These are phyloP conservation scores for Drosophila kepulauana DNA, from an alignment of 1,140 invertebrate species.

Conservation along the genomic window DNA sequence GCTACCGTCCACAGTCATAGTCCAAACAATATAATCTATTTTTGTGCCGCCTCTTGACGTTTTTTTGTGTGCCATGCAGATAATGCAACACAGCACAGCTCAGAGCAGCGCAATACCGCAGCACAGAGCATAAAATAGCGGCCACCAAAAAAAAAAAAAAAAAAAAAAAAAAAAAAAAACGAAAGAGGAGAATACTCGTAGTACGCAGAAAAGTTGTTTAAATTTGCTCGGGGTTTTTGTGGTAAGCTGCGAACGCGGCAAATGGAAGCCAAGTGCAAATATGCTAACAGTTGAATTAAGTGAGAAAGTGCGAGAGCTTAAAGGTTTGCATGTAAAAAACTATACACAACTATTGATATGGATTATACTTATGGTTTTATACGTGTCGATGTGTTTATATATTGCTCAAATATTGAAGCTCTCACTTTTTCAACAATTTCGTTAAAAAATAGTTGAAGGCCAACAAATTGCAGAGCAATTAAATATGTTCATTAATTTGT, in stretches of 20 bases:
- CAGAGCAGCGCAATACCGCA: conserved; percentile 37
- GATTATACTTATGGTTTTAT: not conserved
- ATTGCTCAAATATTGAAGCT: not conserved
- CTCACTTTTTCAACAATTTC: not conserved
- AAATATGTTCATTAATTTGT: not conserved
- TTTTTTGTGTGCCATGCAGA: conserved; percentile 54
- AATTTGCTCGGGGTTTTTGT: conserved; percentile 59
- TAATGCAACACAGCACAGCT: conserved; percentile 54
- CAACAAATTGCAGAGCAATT: too few species aligned
- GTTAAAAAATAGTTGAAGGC: not conserved
- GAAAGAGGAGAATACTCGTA: not conserved
- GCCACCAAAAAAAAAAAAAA: conserved; percentile 10
- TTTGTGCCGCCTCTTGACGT: conserved; percentile 56
- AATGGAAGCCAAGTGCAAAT: conserved; percentile 49
- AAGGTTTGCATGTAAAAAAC: conserved; percentile 12
- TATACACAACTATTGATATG: not conserved
- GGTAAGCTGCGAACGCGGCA: conserved; percentile 45
- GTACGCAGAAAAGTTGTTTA: conserved; percentile 51
- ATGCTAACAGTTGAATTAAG: conserved; percentile 59
- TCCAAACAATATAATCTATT: conserved; percentile 81
- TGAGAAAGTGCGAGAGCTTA: conserved; percentile 38
- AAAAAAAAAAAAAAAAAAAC: conserved; percentile 15
- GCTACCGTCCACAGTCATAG: conserved; percentile 58
- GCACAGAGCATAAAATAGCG: conserved; percentile 9
- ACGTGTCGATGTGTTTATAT: not conserved